Conservation (phyloP, 2,888 invertebrate genomes). For the Podabrus alpinus region DNA sequence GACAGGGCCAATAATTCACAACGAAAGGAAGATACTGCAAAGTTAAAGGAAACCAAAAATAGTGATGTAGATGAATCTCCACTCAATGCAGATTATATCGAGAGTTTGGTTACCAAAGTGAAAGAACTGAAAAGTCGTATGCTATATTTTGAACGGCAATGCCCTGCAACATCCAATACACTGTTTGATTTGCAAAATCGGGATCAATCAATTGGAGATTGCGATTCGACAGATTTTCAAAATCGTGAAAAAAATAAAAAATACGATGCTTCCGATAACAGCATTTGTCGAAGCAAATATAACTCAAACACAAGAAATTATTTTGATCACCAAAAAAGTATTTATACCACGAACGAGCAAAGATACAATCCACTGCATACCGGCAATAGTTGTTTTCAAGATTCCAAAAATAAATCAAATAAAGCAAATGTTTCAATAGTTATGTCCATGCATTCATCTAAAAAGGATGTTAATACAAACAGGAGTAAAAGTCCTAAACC, state of each 20-base stretch:
- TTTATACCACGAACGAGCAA: constrained; percentile 9
- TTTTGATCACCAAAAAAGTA: constrained; percentile 1
- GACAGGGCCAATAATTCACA: background rate
- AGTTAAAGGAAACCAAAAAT: background rate
- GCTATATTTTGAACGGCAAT: background rate
- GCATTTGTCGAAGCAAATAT: background rate
- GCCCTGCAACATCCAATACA: background rate
- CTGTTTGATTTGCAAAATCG: background rate
- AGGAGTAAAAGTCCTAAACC: background rate
- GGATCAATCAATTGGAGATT: background rate
- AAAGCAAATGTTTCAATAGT: constrained; percentile 10
- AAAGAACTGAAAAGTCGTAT: constrained; percentile 12
- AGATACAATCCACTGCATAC: background rate
- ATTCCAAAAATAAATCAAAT: background rate
- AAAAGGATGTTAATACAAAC: constrained; percentile 4
- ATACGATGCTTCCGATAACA: background rate
- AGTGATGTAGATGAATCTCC: background rate
- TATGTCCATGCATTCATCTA: constrained; percentile 12
- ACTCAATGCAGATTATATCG: constrained; percentile 6
- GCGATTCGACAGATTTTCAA: background rate
- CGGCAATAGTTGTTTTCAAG: background rate
- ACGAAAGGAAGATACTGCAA: background rate
- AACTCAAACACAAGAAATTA: background rate
- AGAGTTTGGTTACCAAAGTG: constrained; percentile 6
- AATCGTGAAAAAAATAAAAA: background rate